These are phyloP conservation scores for Eugnorisma glareosa DNA, from an alignment of 2,888 invertebrate genomes.

Conservation along the genomic window DNA sequence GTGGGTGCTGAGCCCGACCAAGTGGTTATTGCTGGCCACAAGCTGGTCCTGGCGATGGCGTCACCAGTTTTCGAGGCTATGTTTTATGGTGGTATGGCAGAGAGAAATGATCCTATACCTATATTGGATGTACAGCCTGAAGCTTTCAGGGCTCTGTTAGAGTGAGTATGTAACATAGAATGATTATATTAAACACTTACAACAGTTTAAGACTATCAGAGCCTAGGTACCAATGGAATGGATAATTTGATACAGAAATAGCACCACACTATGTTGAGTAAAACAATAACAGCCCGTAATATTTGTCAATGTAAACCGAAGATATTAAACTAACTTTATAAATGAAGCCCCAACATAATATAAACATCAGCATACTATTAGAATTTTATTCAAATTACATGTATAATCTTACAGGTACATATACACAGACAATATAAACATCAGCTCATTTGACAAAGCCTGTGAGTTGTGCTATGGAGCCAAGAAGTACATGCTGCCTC, in stretches of 20 bases:
- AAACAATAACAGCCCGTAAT: neutral
- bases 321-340: neutral
- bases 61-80: conserved; percentile 97
- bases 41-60: conserved; percentile 95
- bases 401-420: conserved; percentile 91
- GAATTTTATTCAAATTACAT: neutral
- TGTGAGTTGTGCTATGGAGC: conserved; percentile 97
- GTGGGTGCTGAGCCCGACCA: conserved; percentile 95
- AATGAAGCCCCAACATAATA: neutral
- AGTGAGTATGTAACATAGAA: conserved; percentile 87
- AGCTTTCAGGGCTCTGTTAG: conserved; percentile 95
- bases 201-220: no score
- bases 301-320: neutral
- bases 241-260: neutral
- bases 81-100: conserved; percentile 96
- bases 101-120: conserved; percentile 94
- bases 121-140: conserved; percentile 96
- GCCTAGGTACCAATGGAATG: neutral
- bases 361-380: neutral
- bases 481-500: conserved; percentile 96
- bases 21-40: conserved; percentile 94
- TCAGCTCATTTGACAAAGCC: conserved; percentile 95
- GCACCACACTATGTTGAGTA: neutral
- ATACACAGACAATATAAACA: conserved; percentile 95
- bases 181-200: neutral